These are phyloP conservation scores for Spondyliosoma cantharus DNA, from an alignment of 2,797 vertebrate genomes.

Conservation along the genomic window DNA sequence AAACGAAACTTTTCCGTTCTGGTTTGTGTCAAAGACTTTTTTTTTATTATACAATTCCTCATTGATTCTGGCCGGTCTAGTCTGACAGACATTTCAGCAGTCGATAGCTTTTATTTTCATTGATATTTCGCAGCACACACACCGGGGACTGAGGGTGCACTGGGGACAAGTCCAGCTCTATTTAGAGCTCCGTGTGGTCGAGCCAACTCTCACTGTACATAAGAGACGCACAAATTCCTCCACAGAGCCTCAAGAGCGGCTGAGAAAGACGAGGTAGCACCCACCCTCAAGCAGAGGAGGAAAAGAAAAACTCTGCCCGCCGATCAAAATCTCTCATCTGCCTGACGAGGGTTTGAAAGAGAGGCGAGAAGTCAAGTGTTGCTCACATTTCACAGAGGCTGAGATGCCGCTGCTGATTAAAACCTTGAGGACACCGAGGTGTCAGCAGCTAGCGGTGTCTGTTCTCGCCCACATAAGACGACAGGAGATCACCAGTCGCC, in stretches of 20 bases:
- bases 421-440: slow-evolving; percentile 8
- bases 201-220: neutral
- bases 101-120: slow-evolving; percentile 42
- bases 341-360: slow-evolving; percentile 23
- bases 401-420: slow-evolving; percentile 43
- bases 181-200: slow-evolving; percentile 16
- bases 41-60: neutral
- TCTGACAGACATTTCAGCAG: slow-evolving; percentile 23
- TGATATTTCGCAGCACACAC: slow-evolving; percentile 36
- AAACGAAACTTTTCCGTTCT: slow-evolving; percentile 1
- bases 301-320: neutral
- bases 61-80: slow-evolving; percentile 48
- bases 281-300: slow-evolving; percentile 11
- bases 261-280: slow-evolving; percentile 25
- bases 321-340: slow-evolving; percentile 46
- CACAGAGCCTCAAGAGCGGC: slow-evolving; percentile 3
- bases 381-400: slow-evolving; percentile 4
- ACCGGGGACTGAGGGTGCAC: neutral
- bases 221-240: neutral
- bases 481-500: neutral
- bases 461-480: neutral
- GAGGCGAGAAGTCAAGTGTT: slow-evolving; percentile 35
- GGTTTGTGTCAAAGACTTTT: neutral
- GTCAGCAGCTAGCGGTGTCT: neutral
- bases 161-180: slow-evolving; percentile 25